Base-by-base conservation (phyloP, 2,113 vertebrate genomes). In the Psittacula cyanocephala region DNA sequence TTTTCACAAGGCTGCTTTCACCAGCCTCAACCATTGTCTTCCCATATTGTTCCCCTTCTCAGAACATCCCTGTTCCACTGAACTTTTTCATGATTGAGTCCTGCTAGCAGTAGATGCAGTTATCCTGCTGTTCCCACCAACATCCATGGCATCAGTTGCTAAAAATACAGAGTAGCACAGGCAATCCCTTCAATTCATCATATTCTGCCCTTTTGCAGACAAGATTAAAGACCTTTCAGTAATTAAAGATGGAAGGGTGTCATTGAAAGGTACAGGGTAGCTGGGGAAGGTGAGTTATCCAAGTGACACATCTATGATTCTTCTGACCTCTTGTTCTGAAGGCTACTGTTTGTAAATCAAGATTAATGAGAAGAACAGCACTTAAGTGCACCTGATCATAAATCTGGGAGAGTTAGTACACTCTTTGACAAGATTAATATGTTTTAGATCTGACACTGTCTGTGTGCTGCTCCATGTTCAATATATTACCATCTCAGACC, bases 341-440 rank as follows among this genome's bases (percentile, higher is more conserved):
- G 90, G 88, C 89, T 81, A 88, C 93, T 96, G 89, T 97, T 97
- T 96, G 93, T 97, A 97, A 97, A 98, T 96, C 96, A 97, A 96
- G 96, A 97, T 97, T 97, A 97, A 98, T 97, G 95, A 95, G 91
- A 80, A 88, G 79, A 95, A 95, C 68, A 89, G 76, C 72, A 90
- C 86, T 95, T 96, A 96, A 91, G 33, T 91, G 91, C 74, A 96
- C 94, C 87, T 96, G 88, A 92, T 88, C 88, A 80, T 97, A 97
- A 97, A 97, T 97, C 96, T 97, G 52, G 67, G 89, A 93, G 85
- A 89, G 94, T 92, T 97, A 95, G 91, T 91, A 95, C 72, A 95
- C 83, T 89, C 91, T 70, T 80, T 93, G 93, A 96, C 95, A 95
- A 92, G 93, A 96, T 95, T 92, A 94, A 97, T 96, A 71, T 88